Base-by-base conservation (phyloP, 2,797 vertebrate species). In the Podarcis siculus region DNA sequence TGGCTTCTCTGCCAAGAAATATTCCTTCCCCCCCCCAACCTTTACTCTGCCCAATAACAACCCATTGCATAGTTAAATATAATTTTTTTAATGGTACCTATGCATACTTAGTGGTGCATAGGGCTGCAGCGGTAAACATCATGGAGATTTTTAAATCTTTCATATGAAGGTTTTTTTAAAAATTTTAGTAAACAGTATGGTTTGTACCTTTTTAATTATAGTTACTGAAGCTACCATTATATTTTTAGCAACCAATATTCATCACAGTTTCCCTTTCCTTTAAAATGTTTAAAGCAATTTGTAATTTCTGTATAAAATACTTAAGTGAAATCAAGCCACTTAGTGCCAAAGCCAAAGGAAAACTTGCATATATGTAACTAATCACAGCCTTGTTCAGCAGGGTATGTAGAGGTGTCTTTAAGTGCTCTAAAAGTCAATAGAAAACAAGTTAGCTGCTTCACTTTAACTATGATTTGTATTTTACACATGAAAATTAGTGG, bases 391-490 rank as follows among this genome's bases (percentile, higher is more conserved):
- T 88, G 49, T 87, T 25, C 67, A 91, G 81, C 30, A 80, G 27
- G 21, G 15, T 27, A 37, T 32, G 85, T 30, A 79, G 58, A 30
- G 6, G 2, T 42, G 30, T 15, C 2, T 19, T 92, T 88, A 88
- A 35, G 58, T 73, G 90, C 58, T 87, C 58, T 75, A 87, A 76
- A 64, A 64, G n/a, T 37, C 61, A 67, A 7, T 21, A 75, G 49
- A 84, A 73, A 37, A 49, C 30, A 83, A 73, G 12, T 37, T 73
- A 76, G 83, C 21, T 76, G 64, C 37, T 82, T 87, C 2, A 78
- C 91, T 90, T 86, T 88, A 79, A 80, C 58, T 79, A 35, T 58
- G 79, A 76, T 32, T n/a, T 17, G 4, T 55, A 39, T 89, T 80
- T 45, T 1, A 15, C 90, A 87, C 15, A 88, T 45, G 87, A 64